phyloP scores from a whole-genome alignment of 2,888 invertebrate species.

The Drosophila sordidapex region DNA sequence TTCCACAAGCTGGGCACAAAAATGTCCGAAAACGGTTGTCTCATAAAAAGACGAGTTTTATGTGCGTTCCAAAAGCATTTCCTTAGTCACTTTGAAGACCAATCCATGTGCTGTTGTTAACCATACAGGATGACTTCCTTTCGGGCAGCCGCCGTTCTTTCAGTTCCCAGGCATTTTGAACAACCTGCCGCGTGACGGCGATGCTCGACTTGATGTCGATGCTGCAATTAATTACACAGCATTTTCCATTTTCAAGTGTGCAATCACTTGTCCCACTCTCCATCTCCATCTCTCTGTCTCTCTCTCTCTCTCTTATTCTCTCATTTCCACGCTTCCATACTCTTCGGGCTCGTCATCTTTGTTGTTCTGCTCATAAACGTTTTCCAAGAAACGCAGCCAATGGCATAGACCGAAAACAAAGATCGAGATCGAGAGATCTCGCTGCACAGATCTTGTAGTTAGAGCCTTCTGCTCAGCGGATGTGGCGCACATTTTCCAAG shows the following conservation, averaged over 20 bases:
- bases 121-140: constrained; percentile 62
- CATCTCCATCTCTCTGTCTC: background rate
- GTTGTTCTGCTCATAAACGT: constrained; percentile 67
- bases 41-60: constrained; percentile 60
- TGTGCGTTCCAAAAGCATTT: constrained; percentile 48
- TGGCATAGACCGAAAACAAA: constrained; percentile 53
- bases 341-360: constrained; percentile 44
- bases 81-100: constrained; percentile 57
- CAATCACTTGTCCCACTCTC: constrained; percentile 16
- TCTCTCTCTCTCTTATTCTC: constrained; percentile 1
- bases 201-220: constrained; percentile 23
- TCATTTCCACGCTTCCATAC: constrained; percentile 58
- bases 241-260: constrained; percentile 75
- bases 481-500: constrained; percentile 68
- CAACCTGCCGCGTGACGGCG: constrained; percentile 42
- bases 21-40: constrained; percentile 22
- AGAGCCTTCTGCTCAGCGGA: constrained; percentile 64
- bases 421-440: constrained; percentile 21
- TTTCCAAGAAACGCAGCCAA: constrained; percentile 72
- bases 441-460: constrained; percentile 32
- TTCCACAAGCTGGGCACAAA: constrained; percentile 11
- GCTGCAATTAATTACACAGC: constrained; percentile 78
- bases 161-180: constrained; percentile 53
- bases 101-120: constrained; percentile 31
- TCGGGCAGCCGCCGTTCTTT: constrained; percentile 6